These are phyloP conservation scores for Centroberyx gerrardi DNA, from an alignment of 2,797 vertebrate genomes.

Conservation along the genomic window DNA sequence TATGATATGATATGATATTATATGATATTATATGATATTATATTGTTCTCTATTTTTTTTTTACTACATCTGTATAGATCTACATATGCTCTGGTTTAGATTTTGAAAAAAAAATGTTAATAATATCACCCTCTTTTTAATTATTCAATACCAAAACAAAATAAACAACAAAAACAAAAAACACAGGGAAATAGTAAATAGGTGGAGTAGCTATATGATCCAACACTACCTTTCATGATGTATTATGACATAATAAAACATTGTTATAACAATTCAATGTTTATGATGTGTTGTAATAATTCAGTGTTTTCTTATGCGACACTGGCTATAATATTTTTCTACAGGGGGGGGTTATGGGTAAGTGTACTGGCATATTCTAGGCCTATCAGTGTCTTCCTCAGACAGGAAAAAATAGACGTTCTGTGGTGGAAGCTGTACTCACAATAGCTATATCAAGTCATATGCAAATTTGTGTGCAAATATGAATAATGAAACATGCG, in stretches of 20 bases:
- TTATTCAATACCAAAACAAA: background rate
- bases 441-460: background rate
- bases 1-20: too few relatives aligned
- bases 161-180: background rate
- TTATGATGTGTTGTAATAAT: background rate
- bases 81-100: background rate
- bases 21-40: background rate
- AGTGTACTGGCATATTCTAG: background rate
- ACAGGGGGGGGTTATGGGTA: background rate
- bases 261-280: background rate
- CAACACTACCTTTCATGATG: background rate
- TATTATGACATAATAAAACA: background rate
- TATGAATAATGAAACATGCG: constrained; percentile 1
- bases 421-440: background rate
- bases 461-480: constrained; percentile 7
- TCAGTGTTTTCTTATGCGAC: background rate
- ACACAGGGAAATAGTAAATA: background rate
- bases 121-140: background rate
- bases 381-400: background rate
- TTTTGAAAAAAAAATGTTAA: background rate
- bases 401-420: constrained; percentile 3
- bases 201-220: too few relatives aligned
- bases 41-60: background rate
- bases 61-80: background rate
- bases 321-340: background rate